Percentiles rank a stretch among this genome's conserved stretches.
phyloP scores from a whole-genome alignment of 2,888 invertebrate genomes.

The Drosophila kanekoi region DNA sequence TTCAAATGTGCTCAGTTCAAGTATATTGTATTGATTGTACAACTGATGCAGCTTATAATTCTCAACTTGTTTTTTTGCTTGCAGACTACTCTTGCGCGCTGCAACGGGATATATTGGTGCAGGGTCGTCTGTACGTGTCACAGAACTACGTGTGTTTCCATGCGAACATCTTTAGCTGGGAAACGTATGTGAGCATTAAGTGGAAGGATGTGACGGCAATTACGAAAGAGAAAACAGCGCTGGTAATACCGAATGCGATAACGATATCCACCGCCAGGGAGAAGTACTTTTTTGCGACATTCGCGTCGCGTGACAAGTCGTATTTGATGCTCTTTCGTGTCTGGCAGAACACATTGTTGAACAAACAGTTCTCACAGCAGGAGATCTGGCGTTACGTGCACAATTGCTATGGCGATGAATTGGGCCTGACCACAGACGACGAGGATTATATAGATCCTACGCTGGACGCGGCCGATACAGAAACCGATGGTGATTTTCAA shows the following conservation, averaged over 20 bases:
- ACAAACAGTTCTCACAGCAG: constrained; percentile 92
- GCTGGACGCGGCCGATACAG: constrained; percentile 55
- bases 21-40: too few species aligned
- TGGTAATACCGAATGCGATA: constrained; percentile 98
- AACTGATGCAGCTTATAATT: too few species aligned
- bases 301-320: constrained; percentile 96
- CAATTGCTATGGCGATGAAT: constrained; percentile 96
- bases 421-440: constrained; percentile 96
- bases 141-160: constrained; percentile 98
- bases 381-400: constrained; percentile 97
- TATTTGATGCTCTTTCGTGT: constrained; percentile 97
- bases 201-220: constrained; percentile 97
- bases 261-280: constrained; percentile 92
- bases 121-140: constrained; percentile 97
- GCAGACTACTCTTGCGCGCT: constrained; percentile 98
- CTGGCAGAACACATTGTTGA: constrained; percentile 98
- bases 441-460: constrained; percentile 91
- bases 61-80: constrained; percentile 4
- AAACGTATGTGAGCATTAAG: constrained; percentile 93
- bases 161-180: constrained; percentile 99
- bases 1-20: too few species aligned
- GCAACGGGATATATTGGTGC: constrained; percentile 97
- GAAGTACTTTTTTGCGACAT: constrained; percentile 97
- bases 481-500: constrained; percentile 73
- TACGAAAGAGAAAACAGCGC: constrained; percentile 96